Percentiles rank a stretch among this genome's conserved stretches.
phyloP scores from a whole-genome alignment of 1,140 invertebrate genomes.

The Pantala flavescens region DNA sequence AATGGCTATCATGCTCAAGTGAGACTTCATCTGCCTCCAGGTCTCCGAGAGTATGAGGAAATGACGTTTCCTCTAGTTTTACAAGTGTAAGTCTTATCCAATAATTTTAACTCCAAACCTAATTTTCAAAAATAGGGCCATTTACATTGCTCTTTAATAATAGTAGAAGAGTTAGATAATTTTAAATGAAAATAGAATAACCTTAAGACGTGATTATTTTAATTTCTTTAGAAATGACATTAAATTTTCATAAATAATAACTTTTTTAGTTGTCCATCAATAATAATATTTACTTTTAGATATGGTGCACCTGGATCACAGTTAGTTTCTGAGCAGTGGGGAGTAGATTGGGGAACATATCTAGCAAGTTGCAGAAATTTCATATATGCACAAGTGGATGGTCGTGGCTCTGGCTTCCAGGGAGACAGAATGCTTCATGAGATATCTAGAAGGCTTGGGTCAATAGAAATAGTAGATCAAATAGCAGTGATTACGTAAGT shows the following conservation, averaged over 20 bases:
- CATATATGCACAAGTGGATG: slow-evolving; percentile 69
- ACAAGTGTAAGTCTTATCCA: slow-evolving; percentile 57
- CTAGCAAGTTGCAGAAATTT: slow-evolving; percentile 61
- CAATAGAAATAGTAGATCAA: slow-evolving; percentile 41
- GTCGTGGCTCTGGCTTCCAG: slow-evolving; percentile 62
- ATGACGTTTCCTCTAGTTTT: slow-evolving; percentile 68
- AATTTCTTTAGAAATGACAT: no score
- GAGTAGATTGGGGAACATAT: slow-evolving; percentile 65
- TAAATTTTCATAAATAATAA: no score
- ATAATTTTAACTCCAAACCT: slow-evolving; percentile 14
- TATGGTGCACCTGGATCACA: slow-evolving; percentile 66
- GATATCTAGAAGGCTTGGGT: slow-evolving; percentile 50
- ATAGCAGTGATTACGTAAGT: slow-evolving; percentile 31
- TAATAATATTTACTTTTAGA: slow-evolving; percentile 36
- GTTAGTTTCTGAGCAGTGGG: slow-evolving; percentile 60
- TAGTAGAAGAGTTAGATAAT: no score
- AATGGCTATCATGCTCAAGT: slow-evolving; percentile 45
- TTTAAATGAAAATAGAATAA: background rate
- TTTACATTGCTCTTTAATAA: no score
- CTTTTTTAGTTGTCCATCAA: no score
- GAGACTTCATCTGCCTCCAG: slow-evolving; percentile 58
- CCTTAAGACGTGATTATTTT: no score
- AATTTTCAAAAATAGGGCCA: no score
- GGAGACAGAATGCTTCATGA: slow-evolving; percentile 61
- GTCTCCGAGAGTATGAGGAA: slow-evolving; percentile 68